Conservation (phyloP, 64 coral and sea anemone species). For the Actinia tenebrosa region DNA sequence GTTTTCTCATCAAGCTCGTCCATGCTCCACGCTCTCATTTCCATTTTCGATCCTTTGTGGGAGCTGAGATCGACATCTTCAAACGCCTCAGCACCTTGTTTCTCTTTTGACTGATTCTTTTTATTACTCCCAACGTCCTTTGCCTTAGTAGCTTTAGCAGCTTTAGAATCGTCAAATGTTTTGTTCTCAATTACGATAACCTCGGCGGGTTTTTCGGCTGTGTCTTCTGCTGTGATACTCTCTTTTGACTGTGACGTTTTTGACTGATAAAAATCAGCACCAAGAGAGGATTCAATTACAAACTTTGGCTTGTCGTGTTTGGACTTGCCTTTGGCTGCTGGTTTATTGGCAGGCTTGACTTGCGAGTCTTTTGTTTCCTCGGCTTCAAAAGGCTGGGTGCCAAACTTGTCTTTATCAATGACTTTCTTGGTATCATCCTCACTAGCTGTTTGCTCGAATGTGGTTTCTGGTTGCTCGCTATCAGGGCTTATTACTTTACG, state of each 20-base stretch:
- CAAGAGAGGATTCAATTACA: constrained; percentile 76
- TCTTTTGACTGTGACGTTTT: constrained; percentile 51
- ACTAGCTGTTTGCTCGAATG: constrained; percentile 26
- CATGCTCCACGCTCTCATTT: constrained; percentile 68
- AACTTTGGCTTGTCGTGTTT: constrained; percentile 91
- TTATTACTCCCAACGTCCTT: constrained; percentile 8
- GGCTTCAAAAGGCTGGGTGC: constrained; percentile 53
- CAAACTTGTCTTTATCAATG: constrained; percentile 60
- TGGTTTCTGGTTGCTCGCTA: constrained; percentile 59
- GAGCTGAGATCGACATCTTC: constrained; percentile 70
- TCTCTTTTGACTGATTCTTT: neutral
- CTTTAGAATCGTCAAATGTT: constrained; percentile 25
- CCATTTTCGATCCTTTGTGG: constrained; percentile 54
- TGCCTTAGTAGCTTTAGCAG: neutral
- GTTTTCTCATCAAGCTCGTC: constrained; percentile 79
- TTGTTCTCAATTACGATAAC: constrained; percentile 26
- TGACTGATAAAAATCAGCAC: constrained; percentile 74
- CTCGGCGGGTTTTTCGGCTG: neutral
- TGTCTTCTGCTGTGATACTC: constrained; percentile 50
- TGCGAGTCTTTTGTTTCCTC: constrained; percentile 34
- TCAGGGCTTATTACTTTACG: constrained; percentile 81
- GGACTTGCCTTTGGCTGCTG: constrained; percentile 33
- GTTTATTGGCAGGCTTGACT: constrained; percentile 34
- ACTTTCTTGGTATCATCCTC: constrained; percentile 39
- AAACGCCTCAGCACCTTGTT: constrained; percentile 44